Conservation (phyloP, 2,888 invertebrate genomes). For the Thecocarcelia acutangulata region DNA sequence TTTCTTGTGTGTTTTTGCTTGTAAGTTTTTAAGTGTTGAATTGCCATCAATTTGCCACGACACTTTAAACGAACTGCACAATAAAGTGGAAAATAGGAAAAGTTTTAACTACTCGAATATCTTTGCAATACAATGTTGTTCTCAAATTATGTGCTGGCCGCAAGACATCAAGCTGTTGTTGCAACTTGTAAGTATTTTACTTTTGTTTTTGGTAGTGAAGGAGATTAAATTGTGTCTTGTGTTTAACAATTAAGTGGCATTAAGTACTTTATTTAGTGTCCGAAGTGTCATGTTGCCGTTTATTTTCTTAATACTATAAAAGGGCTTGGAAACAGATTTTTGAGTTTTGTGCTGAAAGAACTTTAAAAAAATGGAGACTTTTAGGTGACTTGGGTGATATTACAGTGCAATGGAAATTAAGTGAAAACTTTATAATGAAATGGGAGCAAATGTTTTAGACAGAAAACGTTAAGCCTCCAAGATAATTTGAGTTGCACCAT, state of each 20-base stretch:
- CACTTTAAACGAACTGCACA: slow-evolving; percentile 16
- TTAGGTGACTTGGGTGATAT: no score
- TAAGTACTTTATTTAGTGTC: slow-evolving; percentile 46
- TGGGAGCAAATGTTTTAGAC: no score
- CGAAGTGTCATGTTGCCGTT: slow-evolving; percentile 35
- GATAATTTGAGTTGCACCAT: no score
- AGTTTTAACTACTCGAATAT: background rate
- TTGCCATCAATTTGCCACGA: slow-evolving; percentile 36
- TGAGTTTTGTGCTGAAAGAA: background rate
- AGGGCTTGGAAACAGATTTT: slow-evolving; percentile 14
- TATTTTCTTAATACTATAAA: background rate
- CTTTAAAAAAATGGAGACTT: background rate
- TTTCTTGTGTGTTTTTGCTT: background rate
- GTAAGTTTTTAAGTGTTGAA: slow-evolving; percentile 31
- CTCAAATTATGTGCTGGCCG: slow-evolving; percentile 11
- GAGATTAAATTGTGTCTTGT: slow-evolving; percentile 42
- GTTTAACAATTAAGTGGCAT: slow-evolving; percentile 49
- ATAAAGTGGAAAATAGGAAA: background rate
- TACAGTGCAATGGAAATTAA: background rate
- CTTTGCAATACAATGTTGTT: background rate
- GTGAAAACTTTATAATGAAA: no score
- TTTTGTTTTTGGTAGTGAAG: background rate
- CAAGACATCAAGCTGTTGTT: slow-evolving; percentile 2
- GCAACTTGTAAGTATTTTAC: background rate
- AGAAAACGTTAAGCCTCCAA: background rate